phyloP scores from a whole-genome alignment of 2,113 vertebrate genomes.

The Hippolais icterina region DNA sequence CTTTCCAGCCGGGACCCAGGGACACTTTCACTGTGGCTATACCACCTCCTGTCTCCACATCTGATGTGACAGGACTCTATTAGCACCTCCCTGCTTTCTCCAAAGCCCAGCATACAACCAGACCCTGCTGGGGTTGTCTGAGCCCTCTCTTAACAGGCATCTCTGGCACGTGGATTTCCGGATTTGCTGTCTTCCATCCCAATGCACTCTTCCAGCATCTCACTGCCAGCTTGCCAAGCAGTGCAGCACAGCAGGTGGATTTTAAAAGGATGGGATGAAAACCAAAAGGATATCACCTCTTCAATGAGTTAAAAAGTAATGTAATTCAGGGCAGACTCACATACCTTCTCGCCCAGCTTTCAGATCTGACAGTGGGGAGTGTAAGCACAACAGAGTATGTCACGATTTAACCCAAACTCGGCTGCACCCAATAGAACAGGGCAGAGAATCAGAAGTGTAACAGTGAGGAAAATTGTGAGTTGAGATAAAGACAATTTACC shows the following conservation, averaged over 20 bases:
- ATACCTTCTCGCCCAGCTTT: neutral
- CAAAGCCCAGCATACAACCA: neutral
- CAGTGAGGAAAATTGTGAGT: neutral
- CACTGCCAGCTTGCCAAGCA: neutral
- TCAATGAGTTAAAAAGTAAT: neutral
- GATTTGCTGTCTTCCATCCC: neutral
- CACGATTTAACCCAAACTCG: neutral
- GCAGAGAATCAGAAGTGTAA: neutral
- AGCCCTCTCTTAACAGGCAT: neutral
- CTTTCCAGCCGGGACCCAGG: too few species aligned
- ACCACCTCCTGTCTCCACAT: neutral
- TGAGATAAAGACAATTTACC: neutral
- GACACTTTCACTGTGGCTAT: too few species aligned
- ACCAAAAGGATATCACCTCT: neutral
- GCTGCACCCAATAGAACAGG: neutral
- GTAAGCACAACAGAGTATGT: neutral
- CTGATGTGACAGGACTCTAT: neutral
- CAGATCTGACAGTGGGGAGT: neutral
- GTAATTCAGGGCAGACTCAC: neutral
- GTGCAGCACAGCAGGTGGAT: fast-evolving
- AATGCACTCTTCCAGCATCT: fast-evolving
- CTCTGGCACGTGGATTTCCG: fast-evolving
- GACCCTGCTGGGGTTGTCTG: neutral
- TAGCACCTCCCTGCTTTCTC: neutral
- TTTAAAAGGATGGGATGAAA: neutral